phyloP scores from a whole-genome alignment of 2,113 vertebrate genomes.

The Hemichromis elongatus region DNA sequence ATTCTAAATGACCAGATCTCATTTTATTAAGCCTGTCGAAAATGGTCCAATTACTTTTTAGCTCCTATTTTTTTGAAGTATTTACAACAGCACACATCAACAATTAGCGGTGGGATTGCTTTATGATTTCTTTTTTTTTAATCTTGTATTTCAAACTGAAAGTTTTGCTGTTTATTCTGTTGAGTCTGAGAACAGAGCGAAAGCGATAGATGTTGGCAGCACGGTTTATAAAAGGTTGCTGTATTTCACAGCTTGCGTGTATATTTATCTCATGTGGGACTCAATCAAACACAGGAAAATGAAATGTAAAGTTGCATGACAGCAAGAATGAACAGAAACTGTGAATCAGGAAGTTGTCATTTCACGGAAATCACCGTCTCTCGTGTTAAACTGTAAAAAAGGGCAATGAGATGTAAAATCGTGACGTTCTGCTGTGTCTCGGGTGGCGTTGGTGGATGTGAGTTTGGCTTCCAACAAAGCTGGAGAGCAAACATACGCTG shows the following conservation, averaged over 20 bases:
- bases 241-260: background rate
- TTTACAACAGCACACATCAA: background rate
- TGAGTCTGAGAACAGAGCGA: background rate
- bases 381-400: background rate
- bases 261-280: background rate
- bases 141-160: background rate
- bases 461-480: background rate
- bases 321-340: background rate
- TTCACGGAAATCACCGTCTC: background rate
- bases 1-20: background rate
- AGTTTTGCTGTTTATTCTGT: background rate
- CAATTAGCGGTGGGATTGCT: background rate
- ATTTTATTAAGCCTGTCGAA: background rate
- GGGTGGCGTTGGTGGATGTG: background rate
- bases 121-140: background rate
- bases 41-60: background rate
- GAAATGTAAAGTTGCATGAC: background rate
- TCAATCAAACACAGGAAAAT: background rate
- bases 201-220: constrained; percentile 2
- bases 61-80: background rate
- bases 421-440: background rate
- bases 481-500: constrained; percentile 4
- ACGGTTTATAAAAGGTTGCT: constrained; percentile 6
- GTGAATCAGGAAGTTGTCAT: background rate
- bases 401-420: background rate